Evolutionary conservation across 2,797 vertebrate species (phyloP).

Genomic region (Trichosurus vulpecula): DNA sequence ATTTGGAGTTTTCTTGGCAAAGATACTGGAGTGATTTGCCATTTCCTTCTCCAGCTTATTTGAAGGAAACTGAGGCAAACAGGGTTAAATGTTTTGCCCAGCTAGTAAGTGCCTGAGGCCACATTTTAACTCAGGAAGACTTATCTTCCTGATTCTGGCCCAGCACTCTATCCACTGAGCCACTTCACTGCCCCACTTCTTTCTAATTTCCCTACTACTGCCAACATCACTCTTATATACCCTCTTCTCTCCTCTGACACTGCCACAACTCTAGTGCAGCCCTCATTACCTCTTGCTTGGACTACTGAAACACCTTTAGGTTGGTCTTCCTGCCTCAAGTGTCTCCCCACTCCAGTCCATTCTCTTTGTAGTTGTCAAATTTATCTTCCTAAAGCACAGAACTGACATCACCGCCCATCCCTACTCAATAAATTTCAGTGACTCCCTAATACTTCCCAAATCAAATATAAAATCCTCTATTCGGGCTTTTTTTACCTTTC

Average conservation of each 20-base stretch:
- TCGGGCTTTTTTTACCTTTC: not conserved
- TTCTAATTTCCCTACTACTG: not conserved
- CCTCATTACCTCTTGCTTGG: not conserved
- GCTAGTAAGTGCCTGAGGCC: too few species aligned
- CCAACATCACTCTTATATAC: not conserved
- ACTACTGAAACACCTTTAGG: not conserved
- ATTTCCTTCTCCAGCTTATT: too few species aligned
- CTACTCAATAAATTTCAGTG: not conserved
- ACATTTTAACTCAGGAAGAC: too few species aligned
- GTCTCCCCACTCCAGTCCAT: not conserved
- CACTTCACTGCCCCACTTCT: too few species aligned
- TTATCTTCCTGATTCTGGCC: too few species aligned
- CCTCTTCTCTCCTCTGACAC: not conserved
- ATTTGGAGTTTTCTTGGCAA: too few species aligned
- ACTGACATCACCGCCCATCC: not conserved
- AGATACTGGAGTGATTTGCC: too few species aligned
- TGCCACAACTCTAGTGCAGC: not conserved
- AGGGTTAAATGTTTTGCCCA: too few species aligned
- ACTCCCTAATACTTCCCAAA: not conserved
- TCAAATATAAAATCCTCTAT: not conserved
- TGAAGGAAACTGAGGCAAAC: too few species aligned
- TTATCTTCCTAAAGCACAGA: not conserved
- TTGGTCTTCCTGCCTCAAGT: not conserved
- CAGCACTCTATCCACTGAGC: too few species aligned
- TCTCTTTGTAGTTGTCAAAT: not conserved